These are phyloP conservation scores for Apaloderma vittatum DNA, from an alignment of 2,113 vertebrate genomes.

Conservation along the genomic window DNA sequence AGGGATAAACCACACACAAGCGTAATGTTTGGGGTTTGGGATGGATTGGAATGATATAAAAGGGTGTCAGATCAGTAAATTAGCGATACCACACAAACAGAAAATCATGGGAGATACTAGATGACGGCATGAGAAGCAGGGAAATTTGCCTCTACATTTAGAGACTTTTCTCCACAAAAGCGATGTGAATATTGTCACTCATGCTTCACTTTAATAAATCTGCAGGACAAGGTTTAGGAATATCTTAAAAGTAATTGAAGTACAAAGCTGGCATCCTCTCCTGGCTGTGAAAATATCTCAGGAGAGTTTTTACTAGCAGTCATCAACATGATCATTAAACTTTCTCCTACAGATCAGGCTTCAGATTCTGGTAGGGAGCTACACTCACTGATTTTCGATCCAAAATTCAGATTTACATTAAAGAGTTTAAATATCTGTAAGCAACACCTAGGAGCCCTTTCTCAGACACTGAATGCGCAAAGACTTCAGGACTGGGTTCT, in stretches of 20 bases:
- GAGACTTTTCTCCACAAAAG: neutral
- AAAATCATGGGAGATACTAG: neutral
- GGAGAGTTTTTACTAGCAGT: neutral
- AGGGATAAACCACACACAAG: neutral
- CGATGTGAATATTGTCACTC: neutral
- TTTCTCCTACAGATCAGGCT: neutral
- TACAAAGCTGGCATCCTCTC: neutral
- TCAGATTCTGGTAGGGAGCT: neutral
- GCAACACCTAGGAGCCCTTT: neutral
- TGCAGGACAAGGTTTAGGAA: neutral
- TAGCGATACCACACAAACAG: neutral
- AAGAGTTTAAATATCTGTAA: neutral
- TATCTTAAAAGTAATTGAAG: constrained; percentile 15
- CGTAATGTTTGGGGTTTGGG: neutral
- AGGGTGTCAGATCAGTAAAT: neutral
- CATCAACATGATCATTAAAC: neutral
- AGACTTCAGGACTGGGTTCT: neutral
- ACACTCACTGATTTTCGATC: neutral
- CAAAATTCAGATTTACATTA: constrained; percentile 2
- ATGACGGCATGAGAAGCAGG: neutral
- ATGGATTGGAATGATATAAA: neutral
- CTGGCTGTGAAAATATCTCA: neutral
- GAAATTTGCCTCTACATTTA: neutral
- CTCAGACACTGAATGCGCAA: neutral
- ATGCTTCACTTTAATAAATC: neutral